phyloP scores from a whole-genome alignment of 1,140 invertebrate species.

The Drosophila pachea region DNA sequence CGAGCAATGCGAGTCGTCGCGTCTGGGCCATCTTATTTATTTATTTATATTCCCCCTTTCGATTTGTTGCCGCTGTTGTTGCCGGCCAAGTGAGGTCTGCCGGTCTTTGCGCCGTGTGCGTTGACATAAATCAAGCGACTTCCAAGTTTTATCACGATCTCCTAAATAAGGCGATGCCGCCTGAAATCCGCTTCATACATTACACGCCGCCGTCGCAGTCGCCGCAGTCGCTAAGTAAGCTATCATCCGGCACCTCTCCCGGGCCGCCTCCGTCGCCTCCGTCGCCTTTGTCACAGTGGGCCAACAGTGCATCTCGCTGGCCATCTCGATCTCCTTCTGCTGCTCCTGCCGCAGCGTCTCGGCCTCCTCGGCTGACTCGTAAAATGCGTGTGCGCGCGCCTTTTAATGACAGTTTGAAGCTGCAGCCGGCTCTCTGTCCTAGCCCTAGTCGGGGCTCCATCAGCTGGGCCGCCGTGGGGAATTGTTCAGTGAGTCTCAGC shows the following conservation, averaged over 20 bases:
- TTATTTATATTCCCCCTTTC: conserved; percentile 3
- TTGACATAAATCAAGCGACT: conserved; percentile 79
- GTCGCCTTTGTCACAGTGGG: conserved; percentile 52
- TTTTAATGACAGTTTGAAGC: conserved; percentile 74
- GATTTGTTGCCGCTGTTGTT: background rate
- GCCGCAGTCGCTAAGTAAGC: conserved; percentile 72
- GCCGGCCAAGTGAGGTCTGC: conserved; percentile 20
- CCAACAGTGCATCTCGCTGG: conserved; percentile 28
- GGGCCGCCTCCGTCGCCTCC: no score
- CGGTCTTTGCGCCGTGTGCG: conserved; percentile 45
- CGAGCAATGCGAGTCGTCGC: conserved; percentile 6
- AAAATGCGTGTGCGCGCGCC: conserved; percentile 75
- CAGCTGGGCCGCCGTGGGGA: conserved; percentile 40
- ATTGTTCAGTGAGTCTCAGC: conserved; percentile 78
- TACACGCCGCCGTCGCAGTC: conserved; percentile 43
- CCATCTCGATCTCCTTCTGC: background rate
- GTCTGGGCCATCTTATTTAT: conserved; percentile 24
- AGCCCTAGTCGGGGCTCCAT: conserved; percentile 13
- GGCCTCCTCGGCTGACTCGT: conserved; percentile 50
- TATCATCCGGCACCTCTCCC: conserved; percentile 67
- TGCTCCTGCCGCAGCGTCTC: background rate
- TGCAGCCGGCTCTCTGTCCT: conserved; percentile 33
- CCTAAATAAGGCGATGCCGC: conserved; percentile 77
- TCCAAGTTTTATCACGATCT: conserved; percentile 79
- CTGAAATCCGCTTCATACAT: conserved; percentile 74